Percentiles rank a stretch among this genome's conserved stretches.
These are phyloP conservation scores for Montipora efflorescens DNA, from an alignment of 64 coral and sea anemone genomes.

Conservation along the genomic window DNA sequence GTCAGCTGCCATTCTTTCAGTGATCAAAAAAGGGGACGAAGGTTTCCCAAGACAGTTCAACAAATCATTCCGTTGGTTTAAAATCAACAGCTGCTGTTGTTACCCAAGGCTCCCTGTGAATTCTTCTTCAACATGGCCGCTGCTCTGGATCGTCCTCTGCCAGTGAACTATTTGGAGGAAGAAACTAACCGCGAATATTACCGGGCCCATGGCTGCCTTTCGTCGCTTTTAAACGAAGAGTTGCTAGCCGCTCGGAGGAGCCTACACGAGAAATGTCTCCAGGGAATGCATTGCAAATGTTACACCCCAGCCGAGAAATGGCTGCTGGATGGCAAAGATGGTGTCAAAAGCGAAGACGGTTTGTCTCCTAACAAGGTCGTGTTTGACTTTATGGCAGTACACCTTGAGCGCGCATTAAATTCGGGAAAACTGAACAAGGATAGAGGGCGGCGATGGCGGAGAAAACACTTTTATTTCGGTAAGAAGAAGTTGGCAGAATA, in stretches of 20 bases:
- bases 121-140: neutral
- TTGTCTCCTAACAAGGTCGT: conserved; percentile 29
- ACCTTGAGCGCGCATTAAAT: conserved; percentile 71
- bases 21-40: neutral
- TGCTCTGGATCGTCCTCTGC: conserved; percentile 21
- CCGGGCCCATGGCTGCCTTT: conserved; percentile 13
- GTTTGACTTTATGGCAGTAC: conserved; percentile 67
- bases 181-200: conserved; percentile 25
- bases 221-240: conserved; percentile 29
- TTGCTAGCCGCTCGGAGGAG: neutral
- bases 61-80: neutral
- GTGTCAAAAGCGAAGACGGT: neutral
- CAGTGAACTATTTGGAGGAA: conserved; percentile 19
- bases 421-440: conserved; percentile 66
- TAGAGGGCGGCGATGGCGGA: conserved; percentile 66
- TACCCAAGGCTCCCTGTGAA: neutral
- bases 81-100: neutral
- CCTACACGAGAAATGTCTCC: conserved; percentile 32
- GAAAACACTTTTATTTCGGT: conserved; percentile 30
- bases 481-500: conserved; percentile 16
- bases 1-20: neutral
- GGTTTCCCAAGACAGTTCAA: neutral
- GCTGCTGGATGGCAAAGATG: neutral
- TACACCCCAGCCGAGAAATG: neutral
- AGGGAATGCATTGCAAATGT: conserved; percentile 16